These are phyloP conservation scores for Argopecten irradians DNA, from an alignment of 1,140 invertebrate genomes.

Conservation along the genomic window DNA sequence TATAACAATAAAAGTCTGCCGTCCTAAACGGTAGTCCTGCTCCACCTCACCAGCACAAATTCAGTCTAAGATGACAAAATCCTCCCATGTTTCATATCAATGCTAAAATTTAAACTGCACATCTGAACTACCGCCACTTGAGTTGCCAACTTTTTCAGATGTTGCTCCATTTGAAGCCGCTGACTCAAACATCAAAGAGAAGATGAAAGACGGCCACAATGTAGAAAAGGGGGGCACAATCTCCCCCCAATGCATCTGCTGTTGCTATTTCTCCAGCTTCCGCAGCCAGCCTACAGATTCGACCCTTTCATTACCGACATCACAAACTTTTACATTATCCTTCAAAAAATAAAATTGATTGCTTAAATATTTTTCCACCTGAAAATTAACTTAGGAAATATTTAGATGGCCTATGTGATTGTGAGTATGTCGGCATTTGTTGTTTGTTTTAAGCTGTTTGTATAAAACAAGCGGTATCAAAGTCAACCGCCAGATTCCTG, in stretches of 20 bases:
- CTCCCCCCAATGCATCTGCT: not conserved
- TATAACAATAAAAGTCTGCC: slow-evolving; percentile 16
- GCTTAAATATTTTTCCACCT: slow-evolving; percentile 17
- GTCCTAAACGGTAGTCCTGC: not conserved
- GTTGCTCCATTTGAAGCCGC: slow-evolving; percentile 43
- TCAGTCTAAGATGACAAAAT: slow-evolving; percentile 43
- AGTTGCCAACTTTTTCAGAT: slow-evolving; percentile 50
- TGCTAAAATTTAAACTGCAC: slow-evolving; percentile 17
- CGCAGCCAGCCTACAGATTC: not conserved
- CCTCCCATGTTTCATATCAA: slow-evolving; percentile 38
- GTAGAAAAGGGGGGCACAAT: slow-evolving; percentile 39
- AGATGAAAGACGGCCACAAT: slow-evolving; percentile 50
- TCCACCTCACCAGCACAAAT: slow-evolving; percentile 29
- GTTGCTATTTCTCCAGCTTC: slow-evolving; percentile 1
- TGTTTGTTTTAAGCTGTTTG: not conserved
- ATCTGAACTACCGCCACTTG: slow-evolving; percentile 30
- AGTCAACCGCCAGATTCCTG: slow-evolving; percentile 13
- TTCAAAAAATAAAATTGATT: slow-evolving; percentile 23
- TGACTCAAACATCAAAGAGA: slow-evolving; percentile 46
- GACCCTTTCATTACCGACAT: not conserved
- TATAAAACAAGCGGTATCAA: not conserved
- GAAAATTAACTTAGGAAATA: slow-evolving; percentile 12
- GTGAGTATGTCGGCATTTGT: not conserved
- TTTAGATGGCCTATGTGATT: slow-evolving; percentile 3
- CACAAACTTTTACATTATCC: slow-evolving; percentile 18